phyloP scores from a whole-genome alignment of 2,113 vertebrate species.

The Girardinichthys multiradiatus region DNA sequence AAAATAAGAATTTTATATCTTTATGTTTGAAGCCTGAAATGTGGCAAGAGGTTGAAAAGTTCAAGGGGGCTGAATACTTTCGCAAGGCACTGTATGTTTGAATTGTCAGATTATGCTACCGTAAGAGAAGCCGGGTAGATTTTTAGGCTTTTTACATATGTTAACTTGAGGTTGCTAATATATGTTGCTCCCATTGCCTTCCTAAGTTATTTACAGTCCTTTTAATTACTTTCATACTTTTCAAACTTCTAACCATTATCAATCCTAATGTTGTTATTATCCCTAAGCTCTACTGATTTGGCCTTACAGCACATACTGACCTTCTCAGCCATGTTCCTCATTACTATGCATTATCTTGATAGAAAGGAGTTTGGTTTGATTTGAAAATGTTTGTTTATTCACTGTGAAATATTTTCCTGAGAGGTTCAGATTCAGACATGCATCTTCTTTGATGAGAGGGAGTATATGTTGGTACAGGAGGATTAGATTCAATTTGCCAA shows the following conservation, averaged over 20 bases:
- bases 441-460: background rate
- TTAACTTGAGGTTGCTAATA: background rate
- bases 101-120: no score
- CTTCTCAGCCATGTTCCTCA: slow-evolving; percentile 27
- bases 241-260: no score
- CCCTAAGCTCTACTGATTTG: slow-evolving; percentile 1
- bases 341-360: slow-evolving; percentile 73
- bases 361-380: slow-evolving; percentile 49
- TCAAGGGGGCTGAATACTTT: no score
- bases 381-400: slow-evolving; percentile 29
- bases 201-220: background rate
- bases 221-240: background rate
- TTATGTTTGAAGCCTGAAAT: no score
- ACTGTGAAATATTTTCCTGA: slow-evolving; percentile 63
- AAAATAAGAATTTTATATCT: no score
- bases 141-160: background rate
- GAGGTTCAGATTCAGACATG: background rate
- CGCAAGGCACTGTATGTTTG: no score
- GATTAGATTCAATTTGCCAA: background rate
- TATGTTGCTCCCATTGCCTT: background rate
- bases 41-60: no score
- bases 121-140: background rate
- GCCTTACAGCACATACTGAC: slow-evolving; percentile 36
- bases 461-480: background rate
- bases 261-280: background rate